These are phyloP conservation scores for Reinhardtius hippoglossoides DNA, from an alignment of 2,113 vertebrate genomes.

Conservation along the genomic window DNA sequence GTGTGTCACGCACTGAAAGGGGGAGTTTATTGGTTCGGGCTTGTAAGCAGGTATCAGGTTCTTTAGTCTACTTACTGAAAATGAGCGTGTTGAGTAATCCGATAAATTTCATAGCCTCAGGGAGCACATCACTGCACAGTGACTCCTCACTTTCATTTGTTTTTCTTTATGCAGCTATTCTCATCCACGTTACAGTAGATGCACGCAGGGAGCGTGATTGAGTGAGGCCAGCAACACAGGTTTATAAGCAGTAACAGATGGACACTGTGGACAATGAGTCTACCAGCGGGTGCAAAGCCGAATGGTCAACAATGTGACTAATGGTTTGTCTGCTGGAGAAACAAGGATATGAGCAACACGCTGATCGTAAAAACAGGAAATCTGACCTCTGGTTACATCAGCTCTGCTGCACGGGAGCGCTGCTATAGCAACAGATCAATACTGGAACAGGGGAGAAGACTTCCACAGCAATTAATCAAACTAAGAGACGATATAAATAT, in stretches of 20 bases:
- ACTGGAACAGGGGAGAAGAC: slow-evolving; percentile 57
- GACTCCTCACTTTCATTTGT: neutral
- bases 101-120: slow-evolving; percentile 13
- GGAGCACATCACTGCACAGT: neutral
- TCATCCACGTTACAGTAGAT: neutral
- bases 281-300: neutral
- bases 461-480: slow-evolving; percentile 13
- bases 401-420: slow-evolving; percentile 12
- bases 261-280: neutral
- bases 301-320: slow-evolving; percentile 40
- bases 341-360: slow-evolving; percentile 54
- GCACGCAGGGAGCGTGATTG: slow-evolving; percentile 10
- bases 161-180: neutral
- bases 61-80: slow-evolving; percentile 43
- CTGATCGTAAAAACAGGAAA: slow-evolving; percentile 22
- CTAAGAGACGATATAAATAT: neutral
- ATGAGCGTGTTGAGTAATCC: slow-evolving; percentile 25
- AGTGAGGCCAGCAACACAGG: neutral
- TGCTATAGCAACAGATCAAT: slow-evolving; percentile 33
- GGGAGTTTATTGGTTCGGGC: slow-evolving; percentile 36
- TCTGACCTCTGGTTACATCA: slow-evolving; percentile 24
- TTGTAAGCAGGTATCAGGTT: slow-evolving; percentile 44
- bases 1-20: slow-evolving; percentile 48
- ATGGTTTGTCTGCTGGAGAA: slow-evolving; percentile 32
- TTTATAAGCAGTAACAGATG: slow-evolving; percentile 29